A percentile compares a stretch with the other conserved stretches of the same genome.
Evolutionary conservation across 2,888 invertebrate species (phyloP).

Genomic region (Eupithecia tripunctaria): DNA sequence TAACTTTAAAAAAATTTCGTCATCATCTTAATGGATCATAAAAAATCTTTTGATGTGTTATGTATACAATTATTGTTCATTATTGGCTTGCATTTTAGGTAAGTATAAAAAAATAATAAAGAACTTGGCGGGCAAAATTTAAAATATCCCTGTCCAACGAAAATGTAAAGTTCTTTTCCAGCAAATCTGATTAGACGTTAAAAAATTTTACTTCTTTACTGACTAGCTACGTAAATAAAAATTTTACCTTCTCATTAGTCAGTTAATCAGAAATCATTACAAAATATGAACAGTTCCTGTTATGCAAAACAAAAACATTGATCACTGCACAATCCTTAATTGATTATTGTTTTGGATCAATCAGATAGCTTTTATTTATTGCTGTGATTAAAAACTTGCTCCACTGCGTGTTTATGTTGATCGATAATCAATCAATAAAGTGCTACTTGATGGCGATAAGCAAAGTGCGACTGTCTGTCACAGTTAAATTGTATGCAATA

Average conservation of each 20-base stretch:
- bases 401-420: slow-evolving; percentile 36
- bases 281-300: slow-evolving; percentile 1
- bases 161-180: background rate
- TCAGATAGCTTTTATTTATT: slow-evolving; percentile 38
- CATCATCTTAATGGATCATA: no score
- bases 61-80: no score
- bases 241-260: background rate
- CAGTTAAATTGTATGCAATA: slow-evolving; percentile 38
- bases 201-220: background rate
- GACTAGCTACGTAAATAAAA: background rate
- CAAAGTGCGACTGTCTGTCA: slow-evolving; percentile 48
- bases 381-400: slow-evolving; percentile 43
- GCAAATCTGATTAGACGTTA: background rate
- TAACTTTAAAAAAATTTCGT: no score
- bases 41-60: no score
- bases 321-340: slow-evolving; percentile 12
- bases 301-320: slow-evolving; percentile 2
- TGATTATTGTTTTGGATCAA: slow-evolving; percentile 36
- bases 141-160: no score
- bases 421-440: slow-evolving; percentile 45
- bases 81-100: no score
- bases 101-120: no score
- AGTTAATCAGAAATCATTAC: background rate
- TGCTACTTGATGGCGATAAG: slow-evolving; percentile 48
- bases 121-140: no score